Percentiles rank a stretch among this genome's conserved stretches.
phyloP scores from a whole-genome alignment of 2,797 vertebrate genomes.

The Oreortyx pictus region DNA sequence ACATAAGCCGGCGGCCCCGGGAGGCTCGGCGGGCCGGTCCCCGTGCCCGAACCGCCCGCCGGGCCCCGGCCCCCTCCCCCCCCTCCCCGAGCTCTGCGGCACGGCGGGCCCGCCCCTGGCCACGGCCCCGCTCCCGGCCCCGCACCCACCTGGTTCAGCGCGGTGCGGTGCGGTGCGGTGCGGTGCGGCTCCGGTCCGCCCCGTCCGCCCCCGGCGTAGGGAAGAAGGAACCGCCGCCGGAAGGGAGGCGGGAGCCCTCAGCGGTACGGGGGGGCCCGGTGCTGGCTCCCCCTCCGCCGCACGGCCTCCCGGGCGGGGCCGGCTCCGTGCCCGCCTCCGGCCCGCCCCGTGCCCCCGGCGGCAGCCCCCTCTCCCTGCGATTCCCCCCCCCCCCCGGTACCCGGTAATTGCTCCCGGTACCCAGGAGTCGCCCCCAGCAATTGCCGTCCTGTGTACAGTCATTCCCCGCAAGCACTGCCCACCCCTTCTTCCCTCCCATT shows the following conservation, averaged over 20 bases:
- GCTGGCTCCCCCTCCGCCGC: conserved; percentile 45
- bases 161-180: not conserved
- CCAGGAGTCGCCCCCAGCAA: not conserved
- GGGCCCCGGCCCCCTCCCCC: not conserved
- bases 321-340: conserved; percentile 26
- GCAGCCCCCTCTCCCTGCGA: not conserved
- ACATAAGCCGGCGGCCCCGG: conserved; percentile 62
- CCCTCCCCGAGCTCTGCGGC: conserved; percentile 26
- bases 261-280: not conserved
- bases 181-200: conserved; percentile 8
- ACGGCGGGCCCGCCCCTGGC: not conserved
- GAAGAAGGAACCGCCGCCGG: conserved; percentile 32
- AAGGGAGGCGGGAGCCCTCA: conserved; percentile 50
- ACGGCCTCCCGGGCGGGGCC: conserved; percentile 25
- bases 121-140: not conserved
- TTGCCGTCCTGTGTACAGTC: too few relatives aligned
- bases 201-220: conserved; percentile 38
- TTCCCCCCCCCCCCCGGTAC: not conserved
- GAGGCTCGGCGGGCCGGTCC: conserved; percentile 42
- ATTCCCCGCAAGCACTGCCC: rapidly evolving
- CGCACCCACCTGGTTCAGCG: conserved; percentile 43
- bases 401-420: not conserved
- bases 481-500: not conserved
- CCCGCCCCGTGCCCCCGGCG: conserved; percentile 25
- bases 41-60: not conserved